phyloP scores from a whole-genome alignment of 2,797 vertebrate species.

The Lutjanus argentimaculatus region DNA sequence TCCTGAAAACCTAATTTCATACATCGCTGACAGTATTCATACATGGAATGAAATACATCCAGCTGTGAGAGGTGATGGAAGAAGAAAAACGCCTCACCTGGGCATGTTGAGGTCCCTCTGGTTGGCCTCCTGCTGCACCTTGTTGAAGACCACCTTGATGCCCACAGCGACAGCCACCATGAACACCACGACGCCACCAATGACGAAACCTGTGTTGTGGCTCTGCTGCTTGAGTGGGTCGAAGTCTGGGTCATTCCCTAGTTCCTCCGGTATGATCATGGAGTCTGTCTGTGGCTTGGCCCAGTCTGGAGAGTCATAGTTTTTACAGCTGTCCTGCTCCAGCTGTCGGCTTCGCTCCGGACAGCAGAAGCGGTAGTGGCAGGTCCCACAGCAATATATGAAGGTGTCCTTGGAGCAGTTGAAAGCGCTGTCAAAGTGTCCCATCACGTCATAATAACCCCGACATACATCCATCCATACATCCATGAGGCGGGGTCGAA shows the following conservation, averaged over 20 bases:
- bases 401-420: slow-evolving; percentile 94
- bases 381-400: slow-evolving; percentile 94
- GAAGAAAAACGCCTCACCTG: slow-evolving; percentile 83
- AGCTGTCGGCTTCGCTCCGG: slow-evolving; percentile 89
- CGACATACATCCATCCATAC: slow-evolving; percentile 89
- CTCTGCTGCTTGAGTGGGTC: slow-evolving; percentile 88
- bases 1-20: slow-evolving; percentile 58
- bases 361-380: slow-evolving; percentile 96
- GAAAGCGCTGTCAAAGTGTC: slow-evolving; percentile 93
- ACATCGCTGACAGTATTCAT: slow-evolving; percentile 17
- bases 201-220: slow-evolving; percentile 93
- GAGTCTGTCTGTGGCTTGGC: slow-evolving; percentile 89
- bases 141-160: slow-evolving; percentile 94
- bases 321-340: slow-evolving; percentile 91
- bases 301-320: slow-evolving; percentile 92
- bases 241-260: slow-evolving; percentile 78
- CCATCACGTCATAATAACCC: slow-evolving; percentile 96
- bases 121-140: slow-evolving; percentile 92
- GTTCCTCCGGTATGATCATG: slow-evolving; percentile 76
- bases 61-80: slow-evolving; percentile 8
- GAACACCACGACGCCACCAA: slow-evolving; percentile 93
- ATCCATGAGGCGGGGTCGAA: slow-evolving; percentile 78
- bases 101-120: slow-evolving; percentile 94
- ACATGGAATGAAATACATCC: slow-evolving; percentile 24
- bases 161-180: slow-evolving; percentile 93